phyloP scores from a whole-genome alignment of 1,140 invertebrate genomes.

The Drosophila prosaltans region DNA sequence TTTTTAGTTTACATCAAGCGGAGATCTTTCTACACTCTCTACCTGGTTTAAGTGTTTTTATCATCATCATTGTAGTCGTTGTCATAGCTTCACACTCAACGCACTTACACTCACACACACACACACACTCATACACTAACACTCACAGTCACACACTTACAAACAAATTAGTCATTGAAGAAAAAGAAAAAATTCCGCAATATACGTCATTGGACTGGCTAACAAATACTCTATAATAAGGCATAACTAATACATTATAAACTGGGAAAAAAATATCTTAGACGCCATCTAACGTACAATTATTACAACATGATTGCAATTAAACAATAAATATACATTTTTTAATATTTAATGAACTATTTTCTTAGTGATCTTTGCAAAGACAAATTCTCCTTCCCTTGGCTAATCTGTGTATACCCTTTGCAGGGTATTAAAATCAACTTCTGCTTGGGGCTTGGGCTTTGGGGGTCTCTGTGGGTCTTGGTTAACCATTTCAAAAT shows the following conservation, averaged over 20 bases:
- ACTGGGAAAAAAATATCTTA: too few relatives aligned
- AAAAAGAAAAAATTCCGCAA: conserved; percentile 9
- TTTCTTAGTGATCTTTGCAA: too few relatives aligned
- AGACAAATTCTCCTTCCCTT: too few relatives aligned
- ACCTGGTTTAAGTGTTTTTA: conserved; percentile 9
- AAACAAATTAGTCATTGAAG: conserved; percentile 8
- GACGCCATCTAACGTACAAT: too few relatives aligned
- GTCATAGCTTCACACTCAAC: neutral
- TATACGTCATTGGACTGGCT: neutral
- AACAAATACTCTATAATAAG: neutral
- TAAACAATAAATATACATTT: too few relatives aligned
- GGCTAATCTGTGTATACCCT: neutral
- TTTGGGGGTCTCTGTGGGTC: neutral
- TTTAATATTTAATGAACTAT: too few relatives aligned
- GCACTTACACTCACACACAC: neutral
- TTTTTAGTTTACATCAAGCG: neutral
- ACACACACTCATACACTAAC: neutral
- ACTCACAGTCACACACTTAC: neutral
- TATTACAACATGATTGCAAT: too few relatives aligned
- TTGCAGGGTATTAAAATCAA: conserved; percentile 1
- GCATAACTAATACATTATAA: too few relatives aligned
- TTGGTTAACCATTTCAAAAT: conserved; percentile 12
- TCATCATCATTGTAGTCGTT: neutral
- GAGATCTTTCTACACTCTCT: conserved; percentile 6
- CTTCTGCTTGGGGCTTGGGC: neutral